Evolutionary conservation across 2,113 vertebrate species (phyloP), one percentile per base, ranked within the genome.

Genomic region (Amazona guildingii): DNA sequence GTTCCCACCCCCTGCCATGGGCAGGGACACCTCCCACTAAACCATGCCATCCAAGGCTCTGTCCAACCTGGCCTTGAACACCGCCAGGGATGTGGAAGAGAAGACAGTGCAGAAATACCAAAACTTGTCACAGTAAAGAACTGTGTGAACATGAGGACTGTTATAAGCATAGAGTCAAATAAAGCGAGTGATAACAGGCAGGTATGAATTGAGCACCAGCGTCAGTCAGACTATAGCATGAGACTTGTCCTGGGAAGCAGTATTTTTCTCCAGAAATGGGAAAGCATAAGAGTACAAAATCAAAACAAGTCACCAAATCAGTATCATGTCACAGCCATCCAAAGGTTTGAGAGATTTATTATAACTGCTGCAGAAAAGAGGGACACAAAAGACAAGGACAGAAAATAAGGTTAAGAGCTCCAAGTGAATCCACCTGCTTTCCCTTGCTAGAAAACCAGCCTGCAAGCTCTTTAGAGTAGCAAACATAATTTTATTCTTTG

Each of bases 401-500:
- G 15, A 73, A 82, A 78, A 79, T 27, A 16, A 33, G 8, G 43
- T 37, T n/a, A 93, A 84, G 89, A 75, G 48, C 35, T 86, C 75
- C 51, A 64, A 77, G n/a, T n/a, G 66, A 92, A 90, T 90, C 44
- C 62, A 84, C 35, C 57, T 69, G 57, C 31, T 59, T 84, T 73
- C 15, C 18, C 49, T 29, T 44, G 24, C n/a, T 10, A 48, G 75
- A 86, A 94, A 94, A 80, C 10, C 25, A 95, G 54, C 55, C 46
- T 28, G 16, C 23, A 43, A 96, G 52, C 48, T 86, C 43, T 86
- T 86, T 27, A 64, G 33, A 74, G 64, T 55, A 78, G 52, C 20
- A 67, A 94, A 86, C 39, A 70, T 25, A 0, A 43, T 73, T 96
- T 96, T 96, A 95, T 96, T 96, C 72, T 96, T 86, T 81, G 55